Base-by-base conservation (phyloP, 2,113 vertebrate genomes). In the Coturnix japonica region DNA sequence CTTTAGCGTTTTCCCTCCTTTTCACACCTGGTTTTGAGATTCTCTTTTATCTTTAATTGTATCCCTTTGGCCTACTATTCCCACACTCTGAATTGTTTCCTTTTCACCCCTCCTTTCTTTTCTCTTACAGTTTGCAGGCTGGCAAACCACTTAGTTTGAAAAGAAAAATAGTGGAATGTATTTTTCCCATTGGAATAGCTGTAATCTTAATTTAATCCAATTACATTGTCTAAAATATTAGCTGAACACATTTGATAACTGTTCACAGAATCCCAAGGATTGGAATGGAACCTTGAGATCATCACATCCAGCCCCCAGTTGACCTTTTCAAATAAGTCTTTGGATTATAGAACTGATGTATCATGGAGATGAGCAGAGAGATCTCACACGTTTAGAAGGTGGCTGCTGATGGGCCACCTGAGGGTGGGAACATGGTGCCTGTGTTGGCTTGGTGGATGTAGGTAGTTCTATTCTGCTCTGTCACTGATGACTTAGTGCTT, bases 1-100 rank as follows among this genome's bases (percentile, higher is more conserved):
- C 4, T 81, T 87, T 41, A 91, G 89, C 13, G 2, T 82, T 93
- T 85, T 72, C 51, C 82, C 85, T 92, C 75, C 91, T 95, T 87
- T 91, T 95, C 53, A 91, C 85, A 93, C 85, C 95, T 96, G 95
- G 90, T 91, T 95, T 92, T 91, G 91, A 95, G 90, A 82, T 94
- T 95, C 87, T 47, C 89, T 95, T 95, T 95, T 92, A 95, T 94
- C 93, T 92, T 95, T 95, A 96, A 92, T 94, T 91, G 90, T 91
- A 95, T 60, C 60, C 89, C 94, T 94, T 92, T 94, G 76, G 57
- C 91, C 81, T 93, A 94, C 84, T 96, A 79, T 96, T 94, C 91
- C 87, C 93, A 94, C 53, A 15, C 95, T 75, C 79, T 91, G 75
- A 89, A 85, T 77, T 93, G 86, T 95, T 93, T 47, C 35, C 51